Base-by-base conservation (phyloP, 2,888 invertebrate genomes). In the Alloplasta piceator region DNA sequence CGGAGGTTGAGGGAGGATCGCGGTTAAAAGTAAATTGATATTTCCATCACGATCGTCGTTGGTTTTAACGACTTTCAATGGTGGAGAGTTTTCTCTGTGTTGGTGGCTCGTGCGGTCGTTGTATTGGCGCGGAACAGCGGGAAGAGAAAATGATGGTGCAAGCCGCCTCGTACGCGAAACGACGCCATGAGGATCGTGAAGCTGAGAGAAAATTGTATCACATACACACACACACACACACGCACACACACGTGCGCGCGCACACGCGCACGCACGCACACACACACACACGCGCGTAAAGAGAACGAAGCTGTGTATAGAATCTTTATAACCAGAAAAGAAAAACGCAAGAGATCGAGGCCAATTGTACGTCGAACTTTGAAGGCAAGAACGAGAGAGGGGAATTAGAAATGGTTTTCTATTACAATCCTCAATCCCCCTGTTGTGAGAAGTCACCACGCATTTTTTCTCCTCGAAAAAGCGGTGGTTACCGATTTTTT, bases 1-100 rank as follows among this genome's bases (percentile, higher is more conserved):
- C 26, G 26, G 26, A 36, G 71, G 41, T 70, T 70, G 58, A 71
- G 77, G 75, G 67, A 68, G 67, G 41, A 74, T 78, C 80, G 77
- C 68, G 82, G 80, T 82, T 82, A 78, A 82, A 77, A 74, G 71
- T 74, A 82, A 82, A 82, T 82, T 82, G 80, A 82, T 82, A 82
- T 82, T 82, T 82, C 80, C 63, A 79, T 80, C 77, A 80, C 80
- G 78, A 78, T 77, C 72, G 77, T 80, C 80, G 80, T 82, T 82
- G 73, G 60, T 80, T 80, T 80, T 80, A 80, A 80, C 77, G 80
- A 77, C 71, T 71, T 78, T 73, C 67, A 61, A 43, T 63, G 78
- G 67, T 78, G 67, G 46, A 55, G 38, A 46, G 39, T 36, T 56
- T 50, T 14, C 46, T 16, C 43, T 46, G 10, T 10, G 4, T 39